Evolutionary conservation across 2,113 vertebrate genomes (phyloP).

Genomic region (Sapajus apella): DNA sequence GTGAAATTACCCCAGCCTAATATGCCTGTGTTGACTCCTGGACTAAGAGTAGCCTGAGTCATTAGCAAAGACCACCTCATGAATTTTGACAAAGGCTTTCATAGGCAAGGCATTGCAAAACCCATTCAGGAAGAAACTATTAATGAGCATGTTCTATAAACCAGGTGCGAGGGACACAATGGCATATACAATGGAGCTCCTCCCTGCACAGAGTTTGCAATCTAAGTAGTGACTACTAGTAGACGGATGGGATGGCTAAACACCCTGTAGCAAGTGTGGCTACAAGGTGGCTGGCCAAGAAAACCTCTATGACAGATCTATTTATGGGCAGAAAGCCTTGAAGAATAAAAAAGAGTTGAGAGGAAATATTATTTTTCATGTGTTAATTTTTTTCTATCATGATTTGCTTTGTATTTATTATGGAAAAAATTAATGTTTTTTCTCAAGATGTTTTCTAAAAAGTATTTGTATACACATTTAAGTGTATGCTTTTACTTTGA

Average conservation of each 20-base stretch:
- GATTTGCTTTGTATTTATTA: neutral
- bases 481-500: neutral
- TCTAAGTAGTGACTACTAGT: neutral
- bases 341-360: neutral
- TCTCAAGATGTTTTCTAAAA: neutral
- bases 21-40: neutral
- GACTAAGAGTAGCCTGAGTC: neutral
- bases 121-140: neutral
- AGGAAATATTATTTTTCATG: neutral
- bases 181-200: too few species aligned
- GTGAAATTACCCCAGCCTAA: neutral
- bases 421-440: neutral
- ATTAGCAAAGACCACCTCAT: neutral
- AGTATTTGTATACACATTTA: neutral
- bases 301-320: neutral
- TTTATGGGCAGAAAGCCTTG: neutral
- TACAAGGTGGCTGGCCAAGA: neutral
- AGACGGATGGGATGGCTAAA: neutral
- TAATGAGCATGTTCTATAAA: neutral
- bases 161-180: neutral
- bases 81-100: neutral
- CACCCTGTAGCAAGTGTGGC: too few species aligned
- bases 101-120: neutral
- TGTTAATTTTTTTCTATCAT: neutral
- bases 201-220: neutral